Conservation (phyloP, 1,140 invertebrate genomes). For the Papilio helenus region DNA sequence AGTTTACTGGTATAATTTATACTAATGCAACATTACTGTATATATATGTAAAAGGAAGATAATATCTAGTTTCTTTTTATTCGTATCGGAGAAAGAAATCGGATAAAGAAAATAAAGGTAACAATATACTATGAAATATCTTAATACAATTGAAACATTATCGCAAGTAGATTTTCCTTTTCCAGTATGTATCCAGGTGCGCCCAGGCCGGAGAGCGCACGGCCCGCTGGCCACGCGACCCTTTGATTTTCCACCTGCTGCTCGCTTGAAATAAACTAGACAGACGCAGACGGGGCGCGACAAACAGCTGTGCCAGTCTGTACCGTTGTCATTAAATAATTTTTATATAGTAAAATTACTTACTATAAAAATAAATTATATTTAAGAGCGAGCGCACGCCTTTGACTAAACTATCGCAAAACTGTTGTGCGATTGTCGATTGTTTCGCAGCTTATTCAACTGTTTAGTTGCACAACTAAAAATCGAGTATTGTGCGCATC, state of each 20-base stretch:
- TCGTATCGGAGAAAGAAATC: neutral
- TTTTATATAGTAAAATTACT: neutral
- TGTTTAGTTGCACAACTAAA: no score
- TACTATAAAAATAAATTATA: neutral
- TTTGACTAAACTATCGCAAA: no score
- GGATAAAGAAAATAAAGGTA: no score
- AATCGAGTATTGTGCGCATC: no score
- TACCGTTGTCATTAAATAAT: slow-evolving; percentile 6
- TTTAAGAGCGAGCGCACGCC: no score
- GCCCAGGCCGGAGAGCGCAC: slow-evolving; percentile 22
- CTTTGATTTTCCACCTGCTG: slow-evolving; percentile 50
- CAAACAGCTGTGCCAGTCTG: neutral
- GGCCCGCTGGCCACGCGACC: slow-evolving; percentile 36
- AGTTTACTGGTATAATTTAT: neutral
- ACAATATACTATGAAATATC: neutral
- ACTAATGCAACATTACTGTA: neutral
- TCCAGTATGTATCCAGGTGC: slow-evolving; percentile 14
- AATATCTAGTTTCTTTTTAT: neutral
- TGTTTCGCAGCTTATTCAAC: no score
- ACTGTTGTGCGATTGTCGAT: no score
- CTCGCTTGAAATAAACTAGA: slow-evolving; percentile 48
- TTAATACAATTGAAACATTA: neutral
- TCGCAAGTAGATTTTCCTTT: slow-evolving; percentile 15
- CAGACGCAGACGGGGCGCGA: slow-evolving; percentile 29
- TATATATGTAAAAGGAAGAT: neutral